Evolutionary conservation across 2,113 vertebrate genomes (phyloP).

Genomic region (Pampusana beccarii): DNA sequence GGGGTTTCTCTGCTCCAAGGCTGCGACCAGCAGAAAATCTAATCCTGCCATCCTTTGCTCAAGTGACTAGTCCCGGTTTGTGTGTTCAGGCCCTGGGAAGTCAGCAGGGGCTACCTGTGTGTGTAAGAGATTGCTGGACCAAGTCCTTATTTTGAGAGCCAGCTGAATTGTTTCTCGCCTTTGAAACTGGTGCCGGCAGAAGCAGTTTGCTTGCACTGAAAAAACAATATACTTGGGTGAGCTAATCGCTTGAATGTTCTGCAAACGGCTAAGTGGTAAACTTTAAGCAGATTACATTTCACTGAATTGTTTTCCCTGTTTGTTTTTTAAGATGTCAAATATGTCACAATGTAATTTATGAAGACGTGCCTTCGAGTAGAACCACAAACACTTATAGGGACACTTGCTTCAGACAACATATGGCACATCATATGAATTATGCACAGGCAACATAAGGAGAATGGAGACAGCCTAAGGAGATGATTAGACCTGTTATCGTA

Average conservation of each 20-base stretch:
- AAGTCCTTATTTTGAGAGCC: neutral
- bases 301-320: constrained; percentile 50
- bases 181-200: constrained; percentile 49
- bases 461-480: constrained; percentile 47
- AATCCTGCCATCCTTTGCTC: neutral
- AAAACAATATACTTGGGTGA: constrained; percentile 22
- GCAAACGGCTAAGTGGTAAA: constrained; percentile 54
- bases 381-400: constrained; percentile 31
- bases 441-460: constrained; percentile 56
- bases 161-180: constrained; percentile 27
- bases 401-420: constrained; percentile 60
- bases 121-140: neutral
- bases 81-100: neutral
- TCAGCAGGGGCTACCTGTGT: neutral
- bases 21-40: neutral
- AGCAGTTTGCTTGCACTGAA: neutral
- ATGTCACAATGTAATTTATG: constrained; percentile 39
- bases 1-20: neutral
- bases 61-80: neutral
- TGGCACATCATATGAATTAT: constrained; percentile 71
- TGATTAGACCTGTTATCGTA: neutral
- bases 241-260: constrained; percentile 36
- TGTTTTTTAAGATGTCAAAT: constrained; percentile 31
- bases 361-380: constrained; percentile 19
- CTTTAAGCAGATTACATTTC: constrained; percentile 62